A percentile compares a stretch with the other conserved stretches of the same genome.
Evolutionary conservation across 2,888 invertebrate genomes (phyloP).

Genomic region (Allolobophora icterica): DNA sequence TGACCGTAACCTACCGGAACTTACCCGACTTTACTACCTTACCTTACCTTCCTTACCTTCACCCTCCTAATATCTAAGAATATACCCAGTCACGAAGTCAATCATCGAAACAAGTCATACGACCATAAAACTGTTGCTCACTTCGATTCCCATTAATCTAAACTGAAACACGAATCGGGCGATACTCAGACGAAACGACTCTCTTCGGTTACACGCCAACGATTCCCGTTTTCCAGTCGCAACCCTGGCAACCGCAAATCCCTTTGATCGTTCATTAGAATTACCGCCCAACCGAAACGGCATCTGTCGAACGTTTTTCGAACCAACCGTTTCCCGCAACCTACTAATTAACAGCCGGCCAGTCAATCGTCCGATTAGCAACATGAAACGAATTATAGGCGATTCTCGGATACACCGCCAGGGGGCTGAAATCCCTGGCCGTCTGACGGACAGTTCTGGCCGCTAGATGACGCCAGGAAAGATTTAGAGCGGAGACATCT

Average conservation of each 20-base stretch:
- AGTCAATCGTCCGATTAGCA: neutral
- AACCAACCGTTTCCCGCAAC: neutral
- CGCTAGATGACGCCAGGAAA: neutral
- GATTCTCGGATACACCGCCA: neutral
- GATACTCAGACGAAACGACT: neutral
- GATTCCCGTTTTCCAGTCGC: neutral
- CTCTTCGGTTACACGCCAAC: neutral
- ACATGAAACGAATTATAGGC: neutral
- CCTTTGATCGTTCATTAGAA: neutral
- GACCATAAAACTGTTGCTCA: neutral
- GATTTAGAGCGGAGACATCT: neutral
- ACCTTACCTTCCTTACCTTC: neutral
- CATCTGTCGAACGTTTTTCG: neutral
- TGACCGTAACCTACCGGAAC: no score
- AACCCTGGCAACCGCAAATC: neutral
- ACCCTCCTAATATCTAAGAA: neutral
- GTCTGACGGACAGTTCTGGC: neutral
- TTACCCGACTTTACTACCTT: neutral
- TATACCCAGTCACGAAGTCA: neutral
- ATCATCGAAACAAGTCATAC: neutral
- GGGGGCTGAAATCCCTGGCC: neutral
- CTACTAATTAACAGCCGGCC: no score
- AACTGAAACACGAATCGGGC: neutral
- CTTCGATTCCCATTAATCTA: neutral
- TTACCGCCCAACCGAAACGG: constrained; percentile 3